These are phyloP conservation scores for Hylaea fasciaria DNA, from an alignment of 2,888 invertebrate species.

Conservation along the genomic window DNA sequence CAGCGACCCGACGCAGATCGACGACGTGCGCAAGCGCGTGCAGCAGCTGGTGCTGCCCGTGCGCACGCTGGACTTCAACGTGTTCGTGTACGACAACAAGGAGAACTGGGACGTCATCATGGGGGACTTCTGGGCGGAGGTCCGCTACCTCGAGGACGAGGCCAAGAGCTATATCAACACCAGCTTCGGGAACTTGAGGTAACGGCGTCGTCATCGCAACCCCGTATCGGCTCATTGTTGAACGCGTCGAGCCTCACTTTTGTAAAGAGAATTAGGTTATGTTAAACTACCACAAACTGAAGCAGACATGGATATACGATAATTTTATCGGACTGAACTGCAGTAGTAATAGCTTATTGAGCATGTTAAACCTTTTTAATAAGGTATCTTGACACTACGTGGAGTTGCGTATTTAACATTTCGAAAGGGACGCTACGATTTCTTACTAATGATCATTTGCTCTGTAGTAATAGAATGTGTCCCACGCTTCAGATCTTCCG, in stretches of 20 bases:
- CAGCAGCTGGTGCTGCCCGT: conserved; percentile 91
- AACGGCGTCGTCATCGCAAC: conserved; percentile 25
- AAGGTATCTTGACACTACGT: too few species aligned
- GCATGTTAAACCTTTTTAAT: too few species aligned
- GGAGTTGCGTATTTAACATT: too few species aligned
- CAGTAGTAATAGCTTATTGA: too few species aligned
- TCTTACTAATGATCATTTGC: too few species aligned
- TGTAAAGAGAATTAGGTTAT: neutral
- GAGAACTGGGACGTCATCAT: conserved; percentile 95
- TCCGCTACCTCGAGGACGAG: conserved; percentile 90
- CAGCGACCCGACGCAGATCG: conserved; percentile 93
- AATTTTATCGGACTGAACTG: neutral
- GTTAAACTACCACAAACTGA: neutral
- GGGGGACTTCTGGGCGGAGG: conserved; percentile 90
- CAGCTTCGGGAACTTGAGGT: conserved; percentile 91
- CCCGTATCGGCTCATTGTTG: neutral
- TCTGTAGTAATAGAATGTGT: too few species aligned
- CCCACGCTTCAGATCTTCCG: conserved; percentile 86
- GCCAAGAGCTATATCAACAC: conserved; percentile 94
- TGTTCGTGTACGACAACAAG: conserved; percentile 90
- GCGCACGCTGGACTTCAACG: conserved; percentile 91
- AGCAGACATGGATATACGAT: neutral
- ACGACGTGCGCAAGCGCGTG: conserved; percentile 92
- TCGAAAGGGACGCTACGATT: too few species aligned
- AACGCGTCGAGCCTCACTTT: neutral